phyloP scores from a whole-genome alignment of 2,113 vertebrate species.

The Heterochromis multidens region DNA sequence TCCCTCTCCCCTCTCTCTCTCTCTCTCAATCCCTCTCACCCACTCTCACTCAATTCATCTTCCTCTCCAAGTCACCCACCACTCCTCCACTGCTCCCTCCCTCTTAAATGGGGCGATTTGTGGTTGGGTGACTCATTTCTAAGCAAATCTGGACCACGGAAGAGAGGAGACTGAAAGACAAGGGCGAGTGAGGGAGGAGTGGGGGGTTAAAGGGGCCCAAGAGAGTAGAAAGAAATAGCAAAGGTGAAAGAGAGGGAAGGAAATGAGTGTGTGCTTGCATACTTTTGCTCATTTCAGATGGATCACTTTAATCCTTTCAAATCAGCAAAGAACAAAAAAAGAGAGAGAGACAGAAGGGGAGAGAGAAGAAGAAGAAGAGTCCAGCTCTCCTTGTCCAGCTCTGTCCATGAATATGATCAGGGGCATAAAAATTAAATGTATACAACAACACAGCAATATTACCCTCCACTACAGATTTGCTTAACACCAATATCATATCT shows the following conservation, averaged over 20 bases:
- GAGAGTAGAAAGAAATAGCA: background rate
- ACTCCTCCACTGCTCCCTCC: background rate
- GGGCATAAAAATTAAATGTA: background rate
- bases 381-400: background rate
- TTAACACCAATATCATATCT: background rate
- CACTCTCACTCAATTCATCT: constrained; percentile 49
- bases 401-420: background rate
- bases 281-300: constrained; percentile 29
- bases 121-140: constrained; percentile 62
- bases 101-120: constrained; percentile 46
- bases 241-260: background rate
- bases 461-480: background rate
- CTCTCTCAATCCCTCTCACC: background rate
- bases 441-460: background rate
- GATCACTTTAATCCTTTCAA: constrained; percentile 4
- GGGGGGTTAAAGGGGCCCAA: background rate
- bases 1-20: background rate
- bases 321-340: background rate
- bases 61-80: background rate
- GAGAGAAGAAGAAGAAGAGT: background rate
- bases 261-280: constrained; percentile 6
- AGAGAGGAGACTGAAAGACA: constrained; percentile 4
- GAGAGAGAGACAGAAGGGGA: background rate
- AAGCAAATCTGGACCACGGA: constrained; percentile 39
- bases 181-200: background rate